Base-by-base conservation (phyloP, 1,140 invertebrate species). In the Augochlora pura region DNA sequence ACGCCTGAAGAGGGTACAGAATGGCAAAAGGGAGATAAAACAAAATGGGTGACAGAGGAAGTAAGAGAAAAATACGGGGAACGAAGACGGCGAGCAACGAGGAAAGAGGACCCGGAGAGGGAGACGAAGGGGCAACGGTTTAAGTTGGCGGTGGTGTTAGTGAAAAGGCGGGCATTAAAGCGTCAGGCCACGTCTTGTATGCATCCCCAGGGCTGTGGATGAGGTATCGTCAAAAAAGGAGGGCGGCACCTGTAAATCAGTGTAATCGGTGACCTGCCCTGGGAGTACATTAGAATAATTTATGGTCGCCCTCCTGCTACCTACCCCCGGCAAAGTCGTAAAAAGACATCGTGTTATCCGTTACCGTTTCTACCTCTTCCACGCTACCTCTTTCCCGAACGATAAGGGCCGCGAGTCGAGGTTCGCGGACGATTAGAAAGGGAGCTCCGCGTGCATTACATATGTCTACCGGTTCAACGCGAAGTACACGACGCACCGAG, bases 211-310 rank as follows among this genome's bases (percentile, higher is more conserved):
- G 87, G 87, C 72, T 80, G 84, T 60, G 84, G 84, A 88, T 88
- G 87, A 88, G 80, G 86, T 75, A 88, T 88, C 84, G 87, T 87
- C 82, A 80, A 86, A 88, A 86, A 86, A 88, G 86, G 74, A 77
- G 84, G 86, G 80, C 82, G 86, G 74, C 81, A 83, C 82, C 86
- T 87, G 79, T 87, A 88, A 88, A 88, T 88, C 87, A 88, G 87
- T 87, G 87, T 88, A 88, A 88, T 87, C 85, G 85, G 82, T 84
- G 85, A 87, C 85, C 85, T 83, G 83, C 82, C 77, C 63, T 74
- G 86, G 86, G 86, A 87, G 83, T 87, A 87, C 86, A 87, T 87
- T 87, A 87, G 85, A 85, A 83, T 87, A 87, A 87, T 87, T 87
- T 87, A 87, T 85, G 64, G 67, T 52, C 42, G 38, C 57, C 76